These are phyloP conservation scores for Alsophila aescularia DNA, from an alignment of 2,888 invertebrate genomes.

Conservation along the genomic window DNA sequence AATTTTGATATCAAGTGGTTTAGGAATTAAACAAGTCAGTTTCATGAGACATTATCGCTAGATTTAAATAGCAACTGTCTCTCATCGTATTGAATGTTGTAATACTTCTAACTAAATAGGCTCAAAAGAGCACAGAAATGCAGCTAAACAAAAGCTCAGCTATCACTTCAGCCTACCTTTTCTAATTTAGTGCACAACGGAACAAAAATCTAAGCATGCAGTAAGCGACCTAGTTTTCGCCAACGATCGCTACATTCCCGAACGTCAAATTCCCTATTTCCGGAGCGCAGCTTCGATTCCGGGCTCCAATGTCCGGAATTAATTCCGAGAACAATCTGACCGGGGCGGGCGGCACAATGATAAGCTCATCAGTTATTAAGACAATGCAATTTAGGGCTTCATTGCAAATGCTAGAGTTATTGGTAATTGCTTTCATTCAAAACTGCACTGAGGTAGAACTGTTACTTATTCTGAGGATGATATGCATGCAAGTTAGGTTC, in stretches of 20 bases:
- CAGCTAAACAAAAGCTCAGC: no score
- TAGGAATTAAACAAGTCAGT: no score
- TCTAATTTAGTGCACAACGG: neutral
- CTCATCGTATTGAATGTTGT: no score
- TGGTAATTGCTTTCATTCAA: slow-evolving; percentile 2
- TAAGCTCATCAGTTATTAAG: slow-evolving; percentile 25
- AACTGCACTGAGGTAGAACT: no score
- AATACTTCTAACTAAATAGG: no score
- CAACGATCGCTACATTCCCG: slow-evolving; percentile 14
- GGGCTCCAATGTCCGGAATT: slow-evolving; percentile 29
- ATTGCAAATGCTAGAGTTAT: slow-evolving; percentile 1
- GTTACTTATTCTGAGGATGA: no score
- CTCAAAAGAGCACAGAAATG: no score
- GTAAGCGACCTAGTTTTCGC: neutral
- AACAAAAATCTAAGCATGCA: neutral
- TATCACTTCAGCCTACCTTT: no score
- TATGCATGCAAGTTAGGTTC: no score
- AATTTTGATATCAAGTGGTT: no score
- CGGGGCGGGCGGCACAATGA: slow-evolving; percentile 22
- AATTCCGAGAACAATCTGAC: slow-evolving; percentile 33
- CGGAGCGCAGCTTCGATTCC: slow-evolving; percentile 19
- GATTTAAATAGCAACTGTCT: no score
- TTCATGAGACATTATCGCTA: no score
- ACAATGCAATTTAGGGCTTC: slow-evolving; percentile 30
- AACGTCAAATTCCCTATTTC: slow-evolving; percentile 25